Base-by-base conservation (phyloP, 2,113 vertebrate species). In the Sminthopsis crassicaudata region DNA sequence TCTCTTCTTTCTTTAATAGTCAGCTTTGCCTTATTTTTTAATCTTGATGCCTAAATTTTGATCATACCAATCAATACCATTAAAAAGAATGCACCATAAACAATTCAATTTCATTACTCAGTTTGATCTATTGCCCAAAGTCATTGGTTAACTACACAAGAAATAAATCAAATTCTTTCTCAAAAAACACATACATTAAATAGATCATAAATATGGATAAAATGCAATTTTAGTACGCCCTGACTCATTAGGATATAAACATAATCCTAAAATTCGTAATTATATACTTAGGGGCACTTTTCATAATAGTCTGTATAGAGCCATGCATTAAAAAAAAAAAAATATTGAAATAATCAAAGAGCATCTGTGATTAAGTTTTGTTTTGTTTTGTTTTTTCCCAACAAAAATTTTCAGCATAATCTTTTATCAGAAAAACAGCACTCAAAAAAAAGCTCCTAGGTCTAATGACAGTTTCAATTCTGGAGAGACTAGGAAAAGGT, bases 391-490 rank as follows among this genome's bases (percentile, higher is more conserved):
- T 10, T 10, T 51, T 51, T 11, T 11, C 9, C 8, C 50, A 93
- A 90, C 0, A 84, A 84, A 52, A 92, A 92, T 60, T 94, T 96
- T 94, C 97, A 97, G 97, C 22, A 94, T 95, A 96, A 93, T 76
- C 94, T 92, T 97, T 94, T 89, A n/a, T 0, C 0, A 94, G 93
- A 95, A 96, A 93, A 96, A 95, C 46, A 95, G 30, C 95, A 96
- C 95, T 97, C 96, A 96, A 90, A 97, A 89, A 90, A 94, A 94
- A 95, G 48, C 60, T 95, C 91, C 95, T 96, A 95, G 93, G 95
- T 93, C 95, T 95, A 95, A 98, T 96, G 48, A 92, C 88, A 92
- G 94, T 95, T 91, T 95, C 96, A 98, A 98, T 97, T 97, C 96
- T 97, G 96, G 88, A 67, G 60, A 97, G 97, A 97, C 88, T 96